Percentiles rank a stretch among this genome's conserved stretches.
Evolutionary conservation across 2,113 vertebrate genomes (phyloP).

Genomic region (Caranx ignobilis): DNA sequence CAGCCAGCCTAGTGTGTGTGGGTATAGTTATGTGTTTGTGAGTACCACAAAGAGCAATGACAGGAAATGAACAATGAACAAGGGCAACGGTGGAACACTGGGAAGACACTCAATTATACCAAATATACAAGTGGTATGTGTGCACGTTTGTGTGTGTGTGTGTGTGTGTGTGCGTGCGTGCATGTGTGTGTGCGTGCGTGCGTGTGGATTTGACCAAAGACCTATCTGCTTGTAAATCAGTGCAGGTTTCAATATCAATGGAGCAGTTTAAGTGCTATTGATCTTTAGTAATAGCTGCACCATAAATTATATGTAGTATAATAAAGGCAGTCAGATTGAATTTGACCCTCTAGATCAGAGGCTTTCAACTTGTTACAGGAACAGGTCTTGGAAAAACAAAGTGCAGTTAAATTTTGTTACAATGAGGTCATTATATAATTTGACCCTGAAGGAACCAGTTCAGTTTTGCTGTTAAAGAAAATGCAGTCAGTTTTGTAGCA

Average conservation of each 20-base stretch:
- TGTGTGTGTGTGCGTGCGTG: constrained; percentile 25
- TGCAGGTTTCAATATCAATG: constrained; percentile 80
- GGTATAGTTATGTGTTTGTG: background rate
- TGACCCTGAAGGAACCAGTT: constrained; percentile 2
- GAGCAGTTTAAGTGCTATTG: constrained; percentile 81
- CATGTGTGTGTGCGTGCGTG: constrained; percentile 35
- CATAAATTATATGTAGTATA: constrained; percentile 76
- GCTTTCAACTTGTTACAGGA: constrained; percentile 57
- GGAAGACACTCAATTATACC: constrained; percentile 50
- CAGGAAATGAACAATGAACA: constrained; percentile 53
- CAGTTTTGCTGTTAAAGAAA: background rate
- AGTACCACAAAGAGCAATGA: constrained; percentile 46
- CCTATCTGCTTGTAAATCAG: constrained; percentile 78
- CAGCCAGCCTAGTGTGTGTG: constrained; percentile 1
- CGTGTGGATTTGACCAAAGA: constrained; percentile 52
- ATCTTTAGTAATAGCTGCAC: constrained; percentile 80
- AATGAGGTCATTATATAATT: constrained; percentile 8
- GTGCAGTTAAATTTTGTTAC: constrained; percentile 10
- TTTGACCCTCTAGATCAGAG: constrained; percentile 62
- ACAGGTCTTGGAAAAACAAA: constrained; percentile 29
- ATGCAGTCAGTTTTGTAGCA: background rate
- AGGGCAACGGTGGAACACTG: constrained; percentile 40
- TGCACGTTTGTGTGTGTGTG: too few species aligned
- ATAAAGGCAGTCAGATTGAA: constrained; percentile 71
- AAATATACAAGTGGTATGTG: constrained; percentile 41